These are phyloP conservation scores for Chiroxiphia lanceolata DNA, from an alignment of 2,797 vertebrate species.

Conservation along the genomic window DNA sequence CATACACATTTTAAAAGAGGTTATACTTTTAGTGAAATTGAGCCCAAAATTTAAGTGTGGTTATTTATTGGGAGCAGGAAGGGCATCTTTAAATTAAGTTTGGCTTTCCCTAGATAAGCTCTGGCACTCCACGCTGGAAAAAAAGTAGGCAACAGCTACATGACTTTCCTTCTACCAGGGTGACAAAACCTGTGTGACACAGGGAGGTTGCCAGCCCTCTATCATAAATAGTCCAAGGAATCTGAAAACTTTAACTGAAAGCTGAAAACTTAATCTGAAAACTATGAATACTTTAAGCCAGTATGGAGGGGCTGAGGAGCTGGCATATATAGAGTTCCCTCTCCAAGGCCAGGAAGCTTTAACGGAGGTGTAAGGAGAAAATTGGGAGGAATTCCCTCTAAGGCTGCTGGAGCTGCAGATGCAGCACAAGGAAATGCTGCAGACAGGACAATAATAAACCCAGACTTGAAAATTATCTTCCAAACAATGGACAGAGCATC, in stretches of 20 bases:
- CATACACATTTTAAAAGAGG: accelerated
- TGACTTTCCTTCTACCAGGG: neutral
- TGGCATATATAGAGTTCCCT: neutral
- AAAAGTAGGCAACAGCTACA: neutral
- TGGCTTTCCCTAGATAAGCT: neutral
- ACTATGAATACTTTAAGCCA: accelerated
- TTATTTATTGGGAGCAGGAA: neutral
- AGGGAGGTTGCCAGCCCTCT: neutral
- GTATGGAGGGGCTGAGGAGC: neutral
- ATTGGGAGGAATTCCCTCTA: neutral
- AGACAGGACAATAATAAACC: neutral
- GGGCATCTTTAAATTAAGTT: neutral
- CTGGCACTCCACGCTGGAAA: neutral
- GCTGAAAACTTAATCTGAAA: no score
- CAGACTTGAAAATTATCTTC: neutral
- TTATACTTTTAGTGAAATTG: neutral
- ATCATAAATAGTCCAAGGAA: neutral
- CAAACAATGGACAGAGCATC: neutral
- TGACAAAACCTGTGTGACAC: neutral
- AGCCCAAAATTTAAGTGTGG: neutral
- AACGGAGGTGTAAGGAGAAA: neutral
- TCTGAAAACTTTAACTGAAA: neutral
- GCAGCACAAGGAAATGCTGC: neutral
- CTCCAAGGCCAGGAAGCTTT: neutral
- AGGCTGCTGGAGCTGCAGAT: neutral